These are phyloP conservation scores for Nettapus auritus DNA, from an alignment of 2,113 vertebrate species.

Conservation along the genomic window DNA sequence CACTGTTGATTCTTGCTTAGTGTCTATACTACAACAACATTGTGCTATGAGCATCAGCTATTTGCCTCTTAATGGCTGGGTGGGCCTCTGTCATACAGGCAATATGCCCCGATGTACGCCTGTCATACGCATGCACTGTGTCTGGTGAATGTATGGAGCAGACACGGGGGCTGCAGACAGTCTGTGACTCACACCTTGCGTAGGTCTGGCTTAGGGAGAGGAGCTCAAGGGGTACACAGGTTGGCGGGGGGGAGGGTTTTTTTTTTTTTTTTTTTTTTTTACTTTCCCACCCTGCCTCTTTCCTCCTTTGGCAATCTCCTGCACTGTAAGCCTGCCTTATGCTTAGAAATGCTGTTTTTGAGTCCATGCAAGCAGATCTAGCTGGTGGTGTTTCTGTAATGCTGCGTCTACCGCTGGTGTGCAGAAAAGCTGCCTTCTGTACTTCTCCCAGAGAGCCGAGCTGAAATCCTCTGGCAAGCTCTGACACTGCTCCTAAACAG, in stretches of 20 bases:
- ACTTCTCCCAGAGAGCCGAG: neutral
- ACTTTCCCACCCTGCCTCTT: neutral
- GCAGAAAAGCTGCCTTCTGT: neutral
- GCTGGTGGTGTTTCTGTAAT: neutral
- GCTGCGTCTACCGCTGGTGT: neutral
- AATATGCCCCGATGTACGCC: neutral
- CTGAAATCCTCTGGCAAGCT: neutral
- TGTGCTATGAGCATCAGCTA: neutral
- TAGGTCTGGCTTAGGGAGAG: neutral
- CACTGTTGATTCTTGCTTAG: neutral
- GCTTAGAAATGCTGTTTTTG: neutral
- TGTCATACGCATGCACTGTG: fast-evolving
- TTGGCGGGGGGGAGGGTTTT: fast-evolving
- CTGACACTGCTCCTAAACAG: neutral
- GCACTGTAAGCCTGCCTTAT: neutral
- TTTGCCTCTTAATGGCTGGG: neutral
- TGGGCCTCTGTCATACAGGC: neutral
- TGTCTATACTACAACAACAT: neutral
- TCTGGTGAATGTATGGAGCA: neutral
- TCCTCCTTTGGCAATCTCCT: neutral
- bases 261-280: neutral
- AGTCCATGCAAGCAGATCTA: neutral
- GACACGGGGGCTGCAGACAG: neutral
- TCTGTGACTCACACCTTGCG: neutral
- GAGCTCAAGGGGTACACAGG: neutral